Evolutionary conservation across 2,888 invertebrate species (phyloP), one percentile per base, ranked within the genome.

Genomic region (Aporophyla lueneburgensis): DNA sequence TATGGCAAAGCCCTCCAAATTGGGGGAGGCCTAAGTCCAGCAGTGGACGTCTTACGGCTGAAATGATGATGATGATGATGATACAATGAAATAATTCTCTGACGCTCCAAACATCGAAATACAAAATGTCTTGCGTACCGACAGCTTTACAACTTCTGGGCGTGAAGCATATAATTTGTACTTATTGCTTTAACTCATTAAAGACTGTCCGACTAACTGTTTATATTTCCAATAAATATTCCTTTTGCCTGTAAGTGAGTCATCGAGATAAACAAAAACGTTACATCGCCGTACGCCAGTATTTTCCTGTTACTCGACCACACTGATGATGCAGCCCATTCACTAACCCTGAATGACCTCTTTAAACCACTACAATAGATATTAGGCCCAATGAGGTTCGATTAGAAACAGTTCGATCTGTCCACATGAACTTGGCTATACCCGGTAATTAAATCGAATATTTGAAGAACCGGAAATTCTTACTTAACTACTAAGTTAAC

Each of bases 251-350:
- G 58, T 54, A 24, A 72, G 49, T 85, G 85, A 85, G 24, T 85
- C 84, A 84, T 73, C 83, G 27, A 70, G 54, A 74, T 73, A 78
- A 67, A 71, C 56, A 21, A 33, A 71, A 54, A 83, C 49, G 24
- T 67, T 70, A 69, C 54, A 62, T 58, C 53, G 59, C 69, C 53
- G 66, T 24, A 27, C 53, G 46, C 54, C n/a, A 68, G 33, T 81
- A 67, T 84, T 84, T 84, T 84, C 83, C 85, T 85, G 83, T 73
- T 81, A 74, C 46, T 63, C 33, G 51, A 78, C 74, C 74, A 51
- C 74, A 78, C 9, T 51, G 72, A 63, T 78, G 72, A 85, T 74
- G 59, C 53, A 54, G 70, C 51, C 27, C 81, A 85, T 84, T 84
- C 78, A 78, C 40, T 40, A 74, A 65, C 14, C 43, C 61, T 40